These are phyloP conservation scores for Automeris io DNA, from an alignment of 2,888 invertebrate genomes.

Conservation along the genomic window DNA sequence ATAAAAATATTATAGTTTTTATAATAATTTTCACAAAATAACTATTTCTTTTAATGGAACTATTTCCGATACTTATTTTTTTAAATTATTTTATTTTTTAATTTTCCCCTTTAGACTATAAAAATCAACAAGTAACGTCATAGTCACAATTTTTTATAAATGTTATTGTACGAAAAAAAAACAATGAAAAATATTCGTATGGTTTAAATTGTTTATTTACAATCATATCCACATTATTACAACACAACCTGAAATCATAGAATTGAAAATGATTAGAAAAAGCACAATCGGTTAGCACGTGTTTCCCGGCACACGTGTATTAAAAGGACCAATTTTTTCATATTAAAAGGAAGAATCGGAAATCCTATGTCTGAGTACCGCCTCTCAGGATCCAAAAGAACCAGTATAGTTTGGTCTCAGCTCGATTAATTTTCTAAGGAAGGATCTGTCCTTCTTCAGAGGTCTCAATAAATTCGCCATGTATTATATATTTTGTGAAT, in stretches of 20 bases:
- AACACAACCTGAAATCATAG: constrained; percentile 7
- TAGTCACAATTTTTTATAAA: no score
- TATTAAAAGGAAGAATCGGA: constrained; percentile 41
- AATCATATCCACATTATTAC: constrained; percentile 10
- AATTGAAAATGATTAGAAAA: constrained; percentile 18
- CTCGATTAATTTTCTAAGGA: neutral
- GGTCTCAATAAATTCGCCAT: constrained; percentile 5
- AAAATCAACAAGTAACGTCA: no score
- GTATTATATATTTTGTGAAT: constrained; percentile 3
- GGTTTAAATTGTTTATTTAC: no score
- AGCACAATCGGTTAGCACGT: constrained; percentile 35
- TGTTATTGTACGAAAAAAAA: no score
- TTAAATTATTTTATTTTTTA: no score
- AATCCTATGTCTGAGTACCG: constrained; percentile 13
- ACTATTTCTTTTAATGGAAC: no score
- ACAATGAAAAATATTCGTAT: no score
- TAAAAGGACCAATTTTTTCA: constrained; percentile 26
- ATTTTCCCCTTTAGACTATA: no score
- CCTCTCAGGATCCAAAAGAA: neutral
- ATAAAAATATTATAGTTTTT: no score
- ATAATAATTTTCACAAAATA: no score
- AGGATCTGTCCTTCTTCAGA: neutral
- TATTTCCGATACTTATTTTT: no score
- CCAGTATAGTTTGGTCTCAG: constrained; percentile 5
- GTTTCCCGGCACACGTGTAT: constrained; percentile 32